Base-by-base conservation (phyloP, 2,113 vertebrate genomes). In the Rousettus leschenaultii region DNA sequence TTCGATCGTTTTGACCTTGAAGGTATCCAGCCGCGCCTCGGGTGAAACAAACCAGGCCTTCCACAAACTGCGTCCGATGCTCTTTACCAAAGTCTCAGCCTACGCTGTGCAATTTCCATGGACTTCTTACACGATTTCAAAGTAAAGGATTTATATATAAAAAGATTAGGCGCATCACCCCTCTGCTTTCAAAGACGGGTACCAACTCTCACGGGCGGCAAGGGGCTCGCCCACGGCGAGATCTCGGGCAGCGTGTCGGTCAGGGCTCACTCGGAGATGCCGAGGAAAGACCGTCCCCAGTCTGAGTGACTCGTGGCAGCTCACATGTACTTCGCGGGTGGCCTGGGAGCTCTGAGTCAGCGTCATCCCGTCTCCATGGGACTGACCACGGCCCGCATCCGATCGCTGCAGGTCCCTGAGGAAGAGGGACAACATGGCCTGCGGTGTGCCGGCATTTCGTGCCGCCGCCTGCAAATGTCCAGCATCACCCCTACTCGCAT, bases 311-410 rank as follows among this genome's bases (percentile, higher is more conserved):
- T 12, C 1, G 2, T 2, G 5, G 11, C 12, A 15, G 16, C 38
- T 7, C 2, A 2, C 0, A 1, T 7, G 6, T 12, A 3, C 6
- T 35, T 5, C 5, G 0, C 2, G 0, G 21, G 7, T 16, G 30
- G 28, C 45, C 77, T 16, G 73, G 33, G n/a, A 13, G 35, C 70
- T 75, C 59, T n/a, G 26, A 14, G 33, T 14, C 13, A 1, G 6
- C 0, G 3, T 24, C 30, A n/a, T 10, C 18, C 43, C n/a, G 19
- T 28, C 35, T 53, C 2, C 24, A 16, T 28, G 88, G 22, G 7
- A 53, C 77, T 1, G 33, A 83, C 40, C 30, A 5, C 13, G 55
- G 21, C 4, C 68, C 6, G 12, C 38, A 3, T 0, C 3, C 1
- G 70, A 40, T 28, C 0, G 1, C 22, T 12, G 11, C 1, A 0